phyloP scores from a whole-genome alignment of 2,888 invertebrate genomes.

The Dryobotodes eremita region DNA sequence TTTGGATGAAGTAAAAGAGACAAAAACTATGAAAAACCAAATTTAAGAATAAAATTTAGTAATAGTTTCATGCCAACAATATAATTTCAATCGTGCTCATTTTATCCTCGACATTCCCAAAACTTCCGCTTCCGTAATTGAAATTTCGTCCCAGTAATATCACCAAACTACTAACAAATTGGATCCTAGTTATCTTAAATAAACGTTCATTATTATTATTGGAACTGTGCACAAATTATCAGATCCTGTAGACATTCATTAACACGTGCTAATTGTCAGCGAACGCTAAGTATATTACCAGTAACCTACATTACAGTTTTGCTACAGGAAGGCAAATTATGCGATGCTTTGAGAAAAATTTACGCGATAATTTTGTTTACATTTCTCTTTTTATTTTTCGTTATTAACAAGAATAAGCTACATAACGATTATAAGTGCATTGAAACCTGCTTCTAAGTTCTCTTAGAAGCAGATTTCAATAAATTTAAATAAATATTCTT shows the following conservation, averaged over 20 bases:
- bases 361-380: neutral
- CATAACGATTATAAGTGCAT: too few relatives aligned
- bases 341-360: constrained; percentile 11
- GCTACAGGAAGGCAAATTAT: constrained; percentile 4
- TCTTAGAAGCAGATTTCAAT: too few relatives aligned
- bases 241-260: constrained; percentile 28
- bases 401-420: too few relatives aligned
- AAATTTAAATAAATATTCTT: too few relatives aligned
- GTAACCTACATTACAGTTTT: constrained; percentile 34
- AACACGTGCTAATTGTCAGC: constrained; percentile 3
- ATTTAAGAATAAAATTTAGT: neutral
- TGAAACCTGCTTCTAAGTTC: too few relatives aligned
- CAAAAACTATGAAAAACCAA: neutral
- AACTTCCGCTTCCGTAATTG: neutral
- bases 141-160: neutral
- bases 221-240: constrained; percentile 19
- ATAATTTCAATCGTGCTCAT: neutral
- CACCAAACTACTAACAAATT: too few relatives aligned
- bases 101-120: neutral
- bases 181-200: too few relatives aligned
- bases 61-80: too few relatives aligned
- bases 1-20: neutral
- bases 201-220: too few relatives aligned
- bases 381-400: neutral
- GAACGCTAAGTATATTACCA: constrained; percentile 51